phyloP scores from a whole-genome alignment of 2,888 invertebrate species.

The Netelia virgata region DNA sequence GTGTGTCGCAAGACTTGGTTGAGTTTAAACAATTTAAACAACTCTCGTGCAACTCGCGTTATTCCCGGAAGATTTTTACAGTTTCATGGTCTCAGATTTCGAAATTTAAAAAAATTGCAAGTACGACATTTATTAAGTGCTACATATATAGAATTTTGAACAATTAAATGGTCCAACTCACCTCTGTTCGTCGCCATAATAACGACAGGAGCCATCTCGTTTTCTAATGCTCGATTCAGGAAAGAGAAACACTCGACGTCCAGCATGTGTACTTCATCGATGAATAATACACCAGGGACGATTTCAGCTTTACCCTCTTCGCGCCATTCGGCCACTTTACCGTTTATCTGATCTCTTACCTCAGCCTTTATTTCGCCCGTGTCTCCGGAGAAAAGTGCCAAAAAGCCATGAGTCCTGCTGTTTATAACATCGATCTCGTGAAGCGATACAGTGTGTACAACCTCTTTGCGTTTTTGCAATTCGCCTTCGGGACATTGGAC shows the following conservation, averaged over 20 bases:
- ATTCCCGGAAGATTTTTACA: too few species aligned
- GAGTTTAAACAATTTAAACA: too few species aligned
- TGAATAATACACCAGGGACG: constrained; percentile 98
- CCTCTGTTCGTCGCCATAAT: constrained; percentile 99
- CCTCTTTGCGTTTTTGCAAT: constrained; percentile 98
- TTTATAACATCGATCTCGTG: constrained; percentile 99
- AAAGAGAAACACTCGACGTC: constrained; percentile 99
- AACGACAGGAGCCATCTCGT: constrained; percentile 98
- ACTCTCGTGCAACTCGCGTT: too few species aligned
- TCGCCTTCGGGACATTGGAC: constrained; percentile 99
- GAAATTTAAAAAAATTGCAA: too few species aligned
- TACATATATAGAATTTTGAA: neutral
- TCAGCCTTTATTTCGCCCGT: constrained; percentile 99
- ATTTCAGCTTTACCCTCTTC: constrained; percentile 99
- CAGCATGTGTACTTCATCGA: constrained; percentile 99
- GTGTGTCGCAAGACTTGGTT: too few species aligned
- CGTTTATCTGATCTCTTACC: constrained; percentile 98
- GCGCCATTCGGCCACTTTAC: constrained; percentile 98
- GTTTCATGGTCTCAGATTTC: too few species aligned
- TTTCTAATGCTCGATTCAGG: constrained; percentile 98
- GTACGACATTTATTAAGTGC: too few species aligned
- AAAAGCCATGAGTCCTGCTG: constrained; percentile 98
- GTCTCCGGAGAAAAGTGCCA: constrained; percentile 99
- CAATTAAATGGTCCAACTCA: constrained; percentile 20
- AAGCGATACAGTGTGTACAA: constrained; percentile 98